Evolutionary conservation across 92 coral and sea anemone genomes (phyloP), one percentile per base, ranked within the genome.

Genomic region (Bergia sp.): DNA sequence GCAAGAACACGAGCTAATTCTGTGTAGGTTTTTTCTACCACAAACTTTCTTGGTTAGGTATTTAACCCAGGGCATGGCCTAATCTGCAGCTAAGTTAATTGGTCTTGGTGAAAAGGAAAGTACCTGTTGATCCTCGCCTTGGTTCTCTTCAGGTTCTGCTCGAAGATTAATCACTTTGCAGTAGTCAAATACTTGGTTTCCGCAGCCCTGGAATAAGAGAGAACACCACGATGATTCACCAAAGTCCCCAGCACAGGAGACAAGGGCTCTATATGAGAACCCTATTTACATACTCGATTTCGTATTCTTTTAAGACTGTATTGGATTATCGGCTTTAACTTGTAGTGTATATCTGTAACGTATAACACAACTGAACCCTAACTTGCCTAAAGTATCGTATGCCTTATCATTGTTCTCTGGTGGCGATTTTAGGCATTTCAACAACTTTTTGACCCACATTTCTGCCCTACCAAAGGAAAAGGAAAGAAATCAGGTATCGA

Each of bases 121-220:
- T 69, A 88, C 88, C 90, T 88, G 76, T 29, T 20, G 36, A n/a
- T 36, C 39, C 16, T 82, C 73, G 50, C 41, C 50, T 69, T 7
- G 81, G 15, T 5, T 10, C 23, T 23, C 11, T 53, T 77, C 79
- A n/a, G 89, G 77, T 39, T 85, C 86, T 37, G 39, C 50, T 29
- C 38, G 87, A 16, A 96, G 88, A 82, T 93, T 76, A 66, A 96
- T 93, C 15, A 90, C 93, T 69, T 90, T 94, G 86, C 96, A 92
- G 88, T 96, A 96, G 80, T 96, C 99, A 93, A 95, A 96, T 49
- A 96, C 98, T 82, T 96, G 99, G 83, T 96, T 96, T 36, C 99
- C 99, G 69, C 99, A 96, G 15, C 99, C 99, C 99, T 96, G 78
- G 18, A 77, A 57, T 21, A 20, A 77, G 47, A 11, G 58, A 43